Percentiles rank a stretch among this genome's conserved stretches.
phyloP scores from a whole-genome alignment of 2,888 invertebrate species.

The Euclidia mi region DNA sequence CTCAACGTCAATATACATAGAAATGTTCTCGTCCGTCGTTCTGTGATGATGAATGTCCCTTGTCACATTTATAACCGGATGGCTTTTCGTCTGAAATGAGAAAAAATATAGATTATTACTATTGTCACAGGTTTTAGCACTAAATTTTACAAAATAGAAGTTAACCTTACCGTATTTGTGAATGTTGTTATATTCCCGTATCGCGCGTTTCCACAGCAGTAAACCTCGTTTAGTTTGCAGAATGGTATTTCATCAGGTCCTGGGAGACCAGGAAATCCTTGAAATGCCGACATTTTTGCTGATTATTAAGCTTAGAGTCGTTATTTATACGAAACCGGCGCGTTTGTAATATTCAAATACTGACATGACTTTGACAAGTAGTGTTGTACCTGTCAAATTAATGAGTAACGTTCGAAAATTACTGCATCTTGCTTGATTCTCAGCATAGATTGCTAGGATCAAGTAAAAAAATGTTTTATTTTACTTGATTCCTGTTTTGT shows the following conservation, averaged over 20 bases:
- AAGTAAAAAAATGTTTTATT: no score
- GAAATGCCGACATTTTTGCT: constrained; percentile 84
- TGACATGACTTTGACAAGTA: neutral
- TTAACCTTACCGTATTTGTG: constrained; percentile 90
- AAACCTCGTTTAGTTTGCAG: constrained; percentile 91
- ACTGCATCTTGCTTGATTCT: no score
- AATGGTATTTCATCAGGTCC: constrained; percentile 88
- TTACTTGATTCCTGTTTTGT: no score
- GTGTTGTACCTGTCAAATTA: no score
- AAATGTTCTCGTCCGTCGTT: constrained; percentile 89
- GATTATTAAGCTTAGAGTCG: constrained; percentile 16
- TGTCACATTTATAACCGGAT: constrained; percentile 93
- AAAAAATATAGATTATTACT: neutral
- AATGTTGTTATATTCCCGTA: constrained; percentile 90
- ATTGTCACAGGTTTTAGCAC: neutral
- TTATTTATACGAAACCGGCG: constrained; percentile 50
- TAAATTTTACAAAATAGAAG: constrained; percentile 25
- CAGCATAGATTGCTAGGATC: no score
- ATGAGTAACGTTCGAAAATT: no score
- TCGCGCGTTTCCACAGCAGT: constrained; percentile 89
- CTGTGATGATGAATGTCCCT: constrained; percentile 90
- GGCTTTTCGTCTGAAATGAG: constrained; percentile 90
- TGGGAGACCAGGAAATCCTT: constrained; percentile 87
- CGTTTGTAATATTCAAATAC: constrained; percentile 20
- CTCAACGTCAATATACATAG: constrained; percentile 90